Evolutionary conservation across 2,888 invertebrate species (phyloP).

Genomic region (Troides oblongomaculatus): DNA sequence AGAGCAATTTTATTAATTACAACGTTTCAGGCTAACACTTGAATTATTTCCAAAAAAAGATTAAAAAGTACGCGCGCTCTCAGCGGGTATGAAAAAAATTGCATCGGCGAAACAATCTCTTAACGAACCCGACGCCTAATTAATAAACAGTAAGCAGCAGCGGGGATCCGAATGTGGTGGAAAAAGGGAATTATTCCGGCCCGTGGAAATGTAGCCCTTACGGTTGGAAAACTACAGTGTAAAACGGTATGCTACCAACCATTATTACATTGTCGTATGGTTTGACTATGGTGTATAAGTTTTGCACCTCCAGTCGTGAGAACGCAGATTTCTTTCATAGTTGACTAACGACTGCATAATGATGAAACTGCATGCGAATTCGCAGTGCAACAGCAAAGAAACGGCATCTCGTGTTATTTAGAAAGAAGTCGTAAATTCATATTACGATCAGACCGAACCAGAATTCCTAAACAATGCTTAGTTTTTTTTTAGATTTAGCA

Average conservation of each 20-base stretch:
- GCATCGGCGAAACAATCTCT: slow-evolving; percentile 43
- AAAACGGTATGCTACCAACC: background rate
- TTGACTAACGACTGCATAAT: slow-evolving; percentile 51
- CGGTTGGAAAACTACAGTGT: background rate
- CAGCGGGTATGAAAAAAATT: slow-evolving; percentile 31
- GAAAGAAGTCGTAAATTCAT: slow-evolving; percentile 26
- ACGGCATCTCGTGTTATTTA: slow-evolving; percentile 19
- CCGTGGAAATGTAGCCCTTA: slow-evolving; percentile 27
- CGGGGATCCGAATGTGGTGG: slow-evolving; percentile 53
- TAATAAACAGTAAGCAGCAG: slow-evolving; percentile 47
- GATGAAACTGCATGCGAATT: slow-evolving; percentile 52
- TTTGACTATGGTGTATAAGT: slow-evolving; percentile 8
- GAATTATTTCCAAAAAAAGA: slow-evolving; percentile 20
- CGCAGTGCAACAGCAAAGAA: slow-evolving; percentile 35
- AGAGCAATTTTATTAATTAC: slow-evolving; percentile 17
- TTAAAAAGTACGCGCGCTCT: slow-evolving; percentile 5
- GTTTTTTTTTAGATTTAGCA: slow-evolving; percentile 23
- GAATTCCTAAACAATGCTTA: slow-evolving; percentile 20
- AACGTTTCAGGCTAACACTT: slow-evolving; percentile 11
- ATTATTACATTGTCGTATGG: background rate
- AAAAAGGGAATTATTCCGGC: slow-evolving; percentile 61
- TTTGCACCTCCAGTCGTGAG: slow-evolving; percentile 21
- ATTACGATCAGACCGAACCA: slow-evolving; percentile 6
- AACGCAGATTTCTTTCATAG: slow-evolving; percentile 34
- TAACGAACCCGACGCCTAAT: slow-evolving; percentile 51